phyloP scores from a whole-genome alignment of 2,797 vertebrate genomes.

The Synaphobranchus kaupii region DNA sequence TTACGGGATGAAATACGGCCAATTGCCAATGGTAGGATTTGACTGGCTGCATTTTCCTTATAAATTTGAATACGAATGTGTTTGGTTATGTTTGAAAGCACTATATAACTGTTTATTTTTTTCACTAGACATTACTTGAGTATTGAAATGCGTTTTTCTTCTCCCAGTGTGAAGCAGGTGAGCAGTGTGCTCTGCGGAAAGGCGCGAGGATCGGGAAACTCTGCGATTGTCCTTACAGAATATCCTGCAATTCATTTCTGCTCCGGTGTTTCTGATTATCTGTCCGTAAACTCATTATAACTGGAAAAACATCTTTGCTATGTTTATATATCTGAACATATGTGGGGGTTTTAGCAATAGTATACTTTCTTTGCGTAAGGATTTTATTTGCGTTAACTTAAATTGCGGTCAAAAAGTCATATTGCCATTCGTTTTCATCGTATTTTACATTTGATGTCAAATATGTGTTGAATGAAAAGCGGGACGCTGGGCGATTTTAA shows the following conservation, averaged over 20 bases:
- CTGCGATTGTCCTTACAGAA: conserved; percentile 77
- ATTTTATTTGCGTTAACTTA: not conserved
- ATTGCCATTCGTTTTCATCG: not conserved
- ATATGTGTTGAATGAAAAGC: not conserved
- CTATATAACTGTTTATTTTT: not conserved
- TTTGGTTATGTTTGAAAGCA: not conserved
- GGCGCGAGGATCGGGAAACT: conserved; percentile 77
- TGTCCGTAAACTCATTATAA: not conserved
- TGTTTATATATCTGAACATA: not conserved
- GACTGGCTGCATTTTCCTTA: not conserved
- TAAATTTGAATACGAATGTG: not conserved
- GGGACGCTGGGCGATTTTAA: not conserved
- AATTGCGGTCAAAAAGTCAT: not conserved
- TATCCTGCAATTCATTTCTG: conserved; percentile 78
- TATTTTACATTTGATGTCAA: not conserved
- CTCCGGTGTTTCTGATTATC: conserved; percentile 73
- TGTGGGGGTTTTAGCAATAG: not conserved
- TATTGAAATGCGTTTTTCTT: not conserved
- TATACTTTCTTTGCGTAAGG: not conserved
- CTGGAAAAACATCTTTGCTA: no score
- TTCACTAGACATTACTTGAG: not conserved
- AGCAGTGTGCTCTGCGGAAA: conserved; percentile 77
- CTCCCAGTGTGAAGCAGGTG: conserved; percentile 75
- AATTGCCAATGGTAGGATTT: conserved; percentile 75
- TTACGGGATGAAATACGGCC: conserved; percentile 78